Evolutionary conservation across 2,113 vertebrate genomes (phyloP).

Genomic region (Halcyon senegalensis): DNA sequence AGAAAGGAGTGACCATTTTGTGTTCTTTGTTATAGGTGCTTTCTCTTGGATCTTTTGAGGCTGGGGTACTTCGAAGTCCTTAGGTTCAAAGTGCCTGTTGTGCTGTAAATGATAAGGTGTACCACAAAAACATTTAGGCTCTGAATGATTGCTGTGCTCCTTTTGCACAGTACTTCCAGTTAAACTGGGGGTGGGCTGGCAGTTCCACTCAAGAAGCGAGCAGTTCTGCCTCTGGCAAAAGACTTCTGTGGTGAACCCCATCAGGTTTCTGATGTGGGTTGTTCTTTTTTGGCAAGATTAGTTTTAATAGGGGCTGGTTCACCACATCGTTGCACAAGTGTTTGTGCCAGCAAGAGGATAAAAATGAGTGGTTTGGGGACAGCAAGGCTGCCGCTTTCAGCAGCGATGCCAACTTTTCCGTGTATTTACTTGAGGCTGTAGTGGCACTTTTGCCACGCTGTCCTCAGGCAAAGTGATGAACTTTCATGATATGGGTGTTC

Average conservation of each 20-base stretch:
- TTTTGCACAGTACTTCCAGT: neutral
- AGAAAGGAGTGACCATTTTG: neutral
- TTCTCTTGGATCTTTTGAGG: neutral
- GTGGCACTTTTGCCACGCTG: neutral
- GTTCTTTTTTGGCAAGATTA: neutral
- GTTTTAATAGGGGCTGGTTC: conserved; percentile 6
- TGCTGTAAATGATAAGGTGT: neutral
- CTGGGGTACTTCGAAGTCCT: neutral
- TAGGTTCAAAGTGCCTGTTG: neutral
- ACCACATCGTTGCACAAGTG: neutral
- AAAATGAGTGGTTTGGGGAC: neutral
- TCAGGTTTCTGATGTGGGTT: neutral
- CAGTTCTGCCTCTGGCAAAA: neutral
- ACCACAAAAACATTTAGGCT: neutral
- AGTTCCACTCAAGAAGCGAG: neutral
- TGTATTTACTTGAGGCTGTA: neutral
- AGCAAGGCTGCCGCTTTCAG: neutral
- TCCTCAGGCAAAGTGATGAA: neutral
- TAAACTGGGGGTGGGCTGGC: neutral
- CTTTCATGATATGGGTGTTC: neutral
- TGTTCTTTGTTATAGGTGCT: neutral
- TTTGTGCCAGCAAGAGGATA: neutral
- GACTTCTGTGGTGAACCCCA: neutral
- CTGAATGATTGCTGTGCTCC: neutral
- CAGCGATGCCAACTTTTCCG: neutral